phyloP scores from a whole-genome alignment of 2,113 vertebrate genomes.

The Paracyprichromis sp. region DNA sequence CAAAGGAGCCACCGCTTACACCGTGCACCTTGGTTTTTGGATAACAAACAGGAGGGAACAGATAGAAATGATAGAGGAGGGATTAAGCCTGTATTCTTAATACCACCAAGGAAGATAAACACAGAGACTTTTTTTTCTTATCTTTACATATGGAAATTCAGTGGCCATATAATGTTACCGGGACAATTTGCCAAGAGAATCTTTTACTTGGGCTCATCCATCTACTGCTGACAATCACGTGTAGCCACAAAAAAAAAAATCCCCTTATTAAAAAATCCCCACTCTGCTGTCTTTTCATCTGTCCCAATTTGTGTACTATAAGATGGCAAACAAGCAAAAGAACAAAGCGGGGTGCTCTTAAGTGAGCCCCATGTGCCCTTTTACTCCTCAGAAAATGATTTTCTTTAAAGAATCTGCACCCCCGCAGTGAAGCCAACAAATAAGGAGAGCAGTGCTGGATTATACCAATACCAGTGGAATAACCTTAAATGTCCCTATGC shows the following conservation, averaged over 20 bases:
- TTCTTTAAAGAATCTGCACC: conserved; percentile 33
- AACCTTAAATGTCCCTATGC: neutral
- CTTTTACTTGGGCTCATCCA: conserved; percentile 11
- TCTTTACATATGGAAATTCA: conserved; percentile 23
- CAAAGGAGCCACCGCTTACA: conserved; percentile 40
- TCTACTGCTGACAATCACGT: neutral
- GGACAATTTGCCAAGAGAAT: neutral
- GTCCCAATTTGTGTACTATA: neutral
- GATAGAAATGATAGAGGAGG: conserved; percentile 26
- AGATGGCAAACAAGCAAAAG: conserved; percentile 28
- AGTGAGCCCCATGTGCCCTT: conserved; percentile 34
- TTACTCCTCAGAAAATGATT: conserved; percentile 19
- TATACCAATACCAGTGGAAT: neutral
- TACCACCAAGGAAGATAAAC: conserved; percentile 30
- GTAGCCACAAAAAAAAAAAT: conserved; percentile 1
- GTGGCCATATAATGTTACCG: neutral
- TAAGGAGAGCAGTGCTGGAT: conserved; percentile 10
- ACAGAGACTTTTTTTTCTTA: conserved; percentile 2
- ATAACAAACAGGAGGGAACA: conserved; percentile 34
- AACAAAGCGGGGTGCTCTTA: conserved; percentile 21
- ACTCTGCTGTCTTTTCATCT: neutral
- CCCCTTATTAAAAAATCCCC: conserved; percentile 30
- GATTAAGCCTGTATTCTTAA: conserved; percentile 34
- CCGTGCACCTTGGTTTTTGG: conserved; percentile 33
- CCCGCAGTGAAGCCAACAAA: conserved; percentile 31